A percentile compares a stretch with the other conserved stretches of the same genome.
Evolutionary conservation across 2,888 invertebrate species (phyloP).

Genomic region (Prosopocoilus inquinatus): DNA sequence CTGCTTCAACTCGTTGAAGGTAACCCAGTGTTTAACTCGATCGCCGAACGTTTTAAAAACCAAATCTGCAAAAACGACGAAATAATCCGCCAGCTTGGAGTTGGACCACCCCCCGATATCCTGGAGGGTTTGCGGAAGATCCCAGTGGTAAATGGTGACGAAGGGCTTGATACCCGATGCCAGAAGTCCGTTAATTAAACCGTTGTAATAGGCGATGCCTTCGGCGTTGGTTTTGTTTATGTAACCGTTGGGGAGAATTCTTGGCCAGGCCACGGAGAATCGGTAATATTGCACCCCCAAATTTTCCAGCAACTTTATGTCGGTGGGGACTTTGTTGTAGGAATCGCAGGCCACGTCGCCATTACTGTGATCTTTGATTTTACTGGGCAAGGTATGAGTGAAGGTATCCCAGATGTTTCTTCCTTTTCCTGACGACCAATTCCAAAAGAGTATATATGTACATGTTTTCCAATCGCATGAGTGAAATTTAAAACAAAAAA

Average conservation of each 20-base stretch:
- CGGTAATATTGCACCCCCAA: conserved; percentile 60
- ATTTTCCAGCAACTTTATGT: conserved; percentile 56
- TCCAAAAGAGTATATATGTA: not conserved
- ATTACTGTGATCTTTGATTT: conserved; percentile 55
- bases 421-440: conserved; percentile 48
- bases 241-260: conserved; percentile 61
- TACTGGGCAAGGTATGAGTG: conserved; percentile 54
- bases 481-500: not conserved
- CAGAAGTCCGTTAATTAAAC: conserved; percentile 56
- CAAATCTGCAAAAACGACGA: conserved; percentile 56
- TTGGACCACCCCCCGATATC: conserved; percentile 51
- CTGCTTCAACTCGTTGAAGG: conserved; percentile 54
- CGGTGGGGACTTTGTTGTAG: conserved; percentile 62
- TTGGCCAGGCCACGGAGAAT: conserved; percentile 65
- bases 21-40: conserved; percentile 51
- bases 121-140: conserved; percentile 54
- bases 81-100: conserved; percentile 55
- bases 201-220: conserved; percentile 63
- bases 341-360: conserved; percentile 67
- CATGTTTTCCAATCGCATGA: too few relatives aligned
- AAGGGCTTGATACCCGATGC: conserved; percentile 55
- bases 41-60: conserved; percentile 40
- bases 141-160: conserved; percentile 57
- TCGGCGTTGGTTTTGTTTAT: conserved; percentile 56
- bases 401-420: conserved; percentile 69